Percentiles rank a stretch among this genome's conserved stretches.
Conservation (phyloP, 1,140 invertebrate species). For the Drosophila cardini region DNA sequence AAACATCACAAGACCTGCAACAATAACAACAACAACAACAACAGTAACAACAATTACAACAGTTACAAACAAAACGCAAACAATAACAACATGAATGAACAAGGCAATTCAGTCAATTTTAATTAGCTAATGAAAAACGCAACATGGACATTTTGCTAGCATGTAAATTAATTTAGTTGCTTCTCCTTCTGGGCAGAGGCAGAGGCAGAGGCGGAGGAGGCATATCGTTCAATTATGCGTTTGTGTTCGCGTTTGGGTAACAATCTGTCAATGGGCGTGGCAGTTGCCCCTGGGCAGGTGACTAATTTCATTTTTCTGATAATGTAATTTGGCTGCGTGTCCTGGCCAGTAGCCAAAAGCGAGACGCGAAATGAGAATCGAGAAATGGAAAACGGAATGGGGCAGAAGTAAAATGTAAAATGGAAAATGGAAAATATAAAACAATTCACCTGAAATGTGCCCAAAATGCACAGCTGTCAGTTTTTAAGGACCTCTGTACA, state of each 20-base stretch:
- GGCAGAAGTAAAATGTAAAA: too few relatives aligned
- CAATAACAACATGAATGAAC: conserved; percentile 32
- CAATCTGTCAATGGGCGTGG: conserved; percentile 42
- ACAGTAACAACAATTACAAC: conserved; percentile 20
- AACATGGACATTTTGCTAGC: conserved; percentile 36
- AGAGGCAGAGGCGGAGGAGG: not conserved
- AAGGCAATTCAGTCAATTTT: conserved; percentile 52
- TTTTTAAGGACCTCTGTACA: conserved; percentile 36
- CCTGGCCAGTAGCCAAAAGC: conserved; percentile 4
- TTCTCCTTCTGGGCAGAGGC: not conserved
- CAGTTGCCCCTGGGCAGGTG: conserved; percentile 35
- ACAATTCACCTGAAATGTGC: conserved; percentile 41
- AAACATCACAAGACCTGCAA: conserved; percentile 23
- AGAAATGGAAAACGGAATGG: not conserved
- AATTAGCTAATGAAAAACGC: conserved; percentile 58
- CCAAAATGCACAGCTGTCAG: conserved; percentile 45
- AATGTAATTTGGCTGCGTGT: conserved; percentile 56
- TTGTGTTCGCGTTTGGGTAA: conserved; percentile 4
- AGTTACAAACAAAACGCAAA: not conserved
- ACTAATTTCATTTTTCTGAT: conserved; percentile 57
- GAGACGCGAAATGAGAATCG: not conserved
- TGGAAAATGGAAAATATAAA: not conserved
- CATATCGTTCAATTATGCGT: conserved; percentile 35
- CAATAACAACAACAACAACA: conserved; percentile 14
- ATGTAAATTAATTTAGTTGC: conserved; percentile 42